These are phyloP conservation scores for Grus americana DNA, from an alignment of 2,113 vertebrate species.

Conservation along the genomic window DNA sequence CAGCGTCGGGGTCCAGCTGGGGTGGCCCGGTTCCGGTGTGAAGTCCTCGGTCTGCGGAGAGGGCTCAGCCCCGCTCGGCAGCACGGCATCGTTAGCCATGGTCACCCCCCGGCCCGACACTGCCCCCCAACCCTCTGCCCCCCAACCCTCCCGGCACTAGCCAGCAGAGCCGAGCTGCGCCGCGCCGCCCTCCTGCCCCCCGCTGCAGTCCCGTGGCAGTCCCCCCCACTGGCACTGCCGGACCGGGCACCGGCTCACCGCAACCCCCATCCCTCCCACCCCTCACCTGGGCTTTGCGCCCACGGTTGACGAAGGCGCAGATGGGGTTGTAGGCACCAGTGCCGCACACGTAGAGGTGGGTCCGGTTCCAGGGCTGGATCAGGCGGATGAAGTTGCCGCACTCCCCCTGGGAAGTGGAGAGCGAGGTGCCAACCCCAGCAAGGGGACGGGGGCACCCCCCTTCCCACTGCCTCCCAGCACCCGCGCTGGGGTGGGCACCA, in stretches of 20 bases:
- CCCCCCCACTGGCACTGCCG: rapidly evolving
- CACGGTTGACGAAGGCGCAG: constrained; percentile 94
- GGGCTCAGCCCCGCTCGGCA: neutral
- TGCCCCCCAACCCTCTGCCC: neutral
- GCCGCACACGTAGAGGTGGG: constrained; percentile 96
- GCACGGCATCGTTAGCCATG: neutral
- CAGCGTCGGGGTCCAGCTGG: neutral
- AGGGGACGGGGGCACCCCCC: neutral
- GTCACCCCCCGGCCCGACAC: neutral
- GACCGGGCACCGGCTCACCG: neutral
- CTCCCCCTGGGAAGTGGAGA: constrained; percentile 84
- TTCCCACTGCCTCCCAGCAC: neutral
- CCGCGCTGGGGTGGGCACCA: rapidly evolving
- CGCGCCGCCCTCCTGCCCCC: neutral
- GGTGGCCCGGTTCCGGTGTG: neutral
- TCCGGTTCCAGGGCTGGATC: constrained; percentile 98
- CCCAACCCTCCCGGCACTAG: neutral
- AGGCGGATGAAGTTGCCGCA: constrained; percentile 98
- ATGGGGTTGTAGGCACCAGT: constrained; percentile 97
- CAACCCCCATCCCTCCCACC: neutral
- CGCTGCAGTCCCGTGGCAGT: rapidly evolving
- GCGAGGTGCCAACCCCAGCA: neutral
- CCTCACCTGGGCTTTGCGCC: constrained; percentile 95
- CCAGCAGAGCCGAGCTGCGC: neutral
- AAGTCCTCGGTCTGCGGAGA: neutral